phyloP scores from a whole-genome alignment of 1,140 invertebrate genomes.

The Drosophila bipectinata region DNA sequence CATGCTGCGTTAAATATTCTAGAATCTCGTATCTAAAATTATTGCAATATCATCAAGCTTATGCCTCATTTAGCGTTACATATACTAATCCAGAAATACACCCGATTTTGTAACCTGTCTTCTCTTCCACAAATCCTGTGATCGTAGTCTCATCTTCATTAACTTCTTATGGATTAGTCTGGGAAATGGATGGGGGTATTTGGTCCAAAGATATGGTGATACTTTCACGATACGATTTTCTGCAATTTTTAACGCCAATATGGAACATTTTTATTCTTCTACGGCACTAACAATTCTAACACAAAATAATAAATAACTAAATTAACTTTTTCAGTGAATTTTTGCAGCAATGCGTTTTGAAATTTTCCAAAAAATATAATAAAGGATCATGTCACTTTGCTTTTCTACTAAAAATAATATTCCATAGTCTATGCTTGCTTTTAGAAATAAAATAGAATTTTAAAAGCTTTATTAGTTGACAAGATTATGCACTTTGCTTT shows the following conservation, averaged over 20 bases:
- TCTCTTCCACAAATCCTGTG: slow-evolving; percentile 16
- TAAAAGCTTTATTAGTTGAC: not conserved
- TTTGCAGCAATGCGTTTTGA: slow-evolving; percentile 19
- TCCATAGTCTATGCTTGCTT: not conserved
- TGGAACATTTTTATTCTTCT: slow-evolving; percentile 5
- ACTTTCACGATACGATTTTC: slow-evolving; percentile 82
- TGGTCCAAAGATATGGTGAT: slow-evolving; percentile 40
- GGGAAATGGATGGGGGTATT: slow-evolving; percentile 4
- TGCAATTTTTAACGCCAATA: slow-evolving; percentile 80
- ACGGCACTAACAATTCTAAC: slow-evolving; percentile 41
- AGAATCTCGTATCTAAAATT: slow-evolving; percentile 80
- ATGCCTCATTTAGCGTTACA: slow-evolving; percentile 8
- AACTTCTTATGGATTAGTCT: not conserved
- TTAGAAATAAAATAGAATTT: not conserved
- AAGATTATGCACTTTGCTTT: not conserved
- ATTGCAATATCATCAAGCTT: slow-evolving; percentile 55
- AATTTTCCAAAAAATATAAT: not conserved
- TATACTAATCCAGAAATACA: slow-evolving; percentile 2
- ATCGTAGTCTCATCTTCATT: slow-evolving; percentile 9
- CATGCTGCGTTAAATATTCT: slow-evolving; percentile 78
- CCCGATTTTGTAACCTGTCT: slow-evolving; percentile 8
- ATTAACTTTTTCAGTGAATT: slow-evolving; percentile 31
- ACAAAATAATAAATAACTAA: slow-evolving; percentile 11
- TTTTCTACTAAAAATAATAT: not conserved
- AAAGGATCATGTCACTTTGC: not conserved